Conservation (phyloP, 2,888 invertebrate genomes). For the Erannis defoliaria region DNA sequence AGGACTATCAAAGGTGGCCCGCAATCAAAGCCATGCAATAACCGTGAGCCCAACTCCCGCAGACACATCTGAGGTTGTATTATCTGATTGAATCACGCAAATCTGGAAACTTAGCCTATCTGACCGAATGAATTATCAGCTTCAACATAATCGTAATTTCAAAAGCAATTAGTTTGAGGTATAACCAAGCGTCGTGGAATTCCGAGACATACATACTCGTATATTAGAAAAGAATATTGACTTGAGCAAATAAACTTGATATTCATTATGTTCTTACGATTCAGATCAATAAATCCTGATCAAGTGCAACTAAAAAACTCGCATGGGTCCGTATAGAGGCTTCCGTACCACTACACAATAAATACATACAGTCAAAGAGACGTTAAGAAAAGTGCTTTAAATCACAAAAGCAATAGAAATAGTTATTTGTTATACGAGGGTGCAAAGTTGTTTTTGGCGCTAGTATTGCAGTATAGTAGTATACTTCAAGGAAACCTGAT, state of each 20-base stretch:
- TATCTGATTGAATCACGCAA: constrained; percentile 31
- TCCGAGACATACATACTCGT: constrained; percentile 9
- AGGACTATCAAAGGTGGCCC: not conserved
- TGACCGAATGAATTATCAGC: constrained; percentile 39
- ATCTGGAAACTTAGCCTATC: constrained; percentile 33
- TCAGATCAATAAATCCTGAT: too few relatives aligned
- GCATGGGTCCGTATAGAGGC: too few relatives aligned
- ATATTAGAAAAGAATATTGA: not conserved
- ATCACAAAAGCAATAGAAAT: too few relatives aligned
- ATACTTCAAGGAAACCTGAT: too few relatives aligned
- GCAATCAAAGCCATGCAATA: constrained; percentile 30
- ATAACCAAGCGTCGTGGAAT: constrained; percentile 8
- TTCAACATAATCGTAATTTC: constrained; percentile 44
- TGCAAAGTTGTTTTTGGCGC: too few relatives aligned
- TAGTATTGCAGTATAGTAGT: too few relatives aligned
- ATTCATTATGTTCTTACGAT: too few relatives aligned
- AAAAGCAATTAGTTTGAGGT: constrained; percentile 40
- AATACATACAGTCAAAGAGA: too few relatives aligned
- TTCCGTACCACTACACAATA: too few relatives aligned
- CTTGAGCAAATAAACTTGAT: not conserved
- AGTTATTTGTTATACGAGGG: too few relatives aligned
- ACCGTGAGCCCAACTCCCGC: constrained; percentile 8
- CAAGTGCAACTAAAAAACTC: too few relatives aligned
- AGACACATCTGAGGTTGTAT: constrained; percentile 20
- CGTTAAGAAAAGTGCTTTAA: too few relatives aligned